Evolutionary conservation across 2,797 vertebrate genomes (phyloP).

Genomic region (Glyptemys insculpta): DNA sequence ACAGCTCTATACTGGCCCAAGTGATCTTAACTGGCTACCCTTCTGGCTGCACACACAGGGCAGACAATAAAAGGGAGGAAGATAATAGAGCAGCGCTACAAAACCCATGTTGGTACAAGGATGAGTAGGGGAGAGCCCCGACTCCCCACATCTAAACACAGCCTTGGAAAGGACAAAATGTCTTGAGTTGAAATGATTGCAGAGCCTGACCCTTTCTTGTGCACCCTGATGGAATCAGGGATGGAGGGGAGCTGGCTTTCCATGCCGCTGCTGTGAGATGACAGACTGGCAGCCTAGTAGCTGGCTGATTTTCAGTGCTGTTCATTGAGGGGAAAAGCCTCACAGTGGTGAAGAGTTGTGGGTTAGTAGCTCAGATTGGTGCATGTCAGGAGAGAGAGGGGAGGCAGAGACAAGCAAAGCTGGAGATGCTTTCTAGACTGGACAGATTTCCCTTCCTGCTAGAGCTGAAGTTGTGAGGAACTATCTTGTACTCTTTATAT

Average conservation of each 20-base stretch:
- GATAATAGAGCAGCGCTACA: fast-evolving
- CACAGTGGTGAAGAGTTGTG: neutral
- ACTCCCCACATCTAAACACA: neutral
- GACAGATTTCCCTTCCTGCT: neutral
- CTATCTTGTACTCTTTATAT: neutral
- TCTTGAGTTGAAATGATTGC: neutral
- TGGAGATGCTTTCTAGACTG: neutral
- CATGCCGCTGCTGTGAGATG: neutral
- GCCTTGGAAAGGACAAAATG: neutral
- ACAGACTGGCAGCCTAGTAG: neutral
- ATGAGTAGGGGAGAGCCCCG: neutral
- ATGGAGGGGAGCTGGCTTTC: conserved; percentile 6
- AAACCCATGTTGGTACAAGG: neutral
- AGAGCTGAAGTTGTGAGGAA: neutral
- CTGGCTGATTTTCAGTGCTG: neutral
- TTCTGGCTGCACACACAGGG: fast-evolving
- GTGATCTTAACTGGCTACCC: fast-evolving
- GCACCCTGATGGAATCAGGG: neutral
- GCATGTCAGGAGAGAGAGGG: neutral
- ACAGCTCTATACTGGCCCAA: neutral
- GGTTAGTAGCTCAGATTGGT: neutral
- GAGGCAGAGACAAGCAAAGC: neutral
- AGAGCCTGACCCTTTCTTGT: neutral
- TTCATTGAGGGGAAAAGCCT: neutral
- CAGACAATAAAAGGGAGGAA: neutral